These are phyloP conservation scores for Netelia inedita DNA, from an alignment of 2,888 invertebrate genomes.

Conservation along the genomic window DNA sequence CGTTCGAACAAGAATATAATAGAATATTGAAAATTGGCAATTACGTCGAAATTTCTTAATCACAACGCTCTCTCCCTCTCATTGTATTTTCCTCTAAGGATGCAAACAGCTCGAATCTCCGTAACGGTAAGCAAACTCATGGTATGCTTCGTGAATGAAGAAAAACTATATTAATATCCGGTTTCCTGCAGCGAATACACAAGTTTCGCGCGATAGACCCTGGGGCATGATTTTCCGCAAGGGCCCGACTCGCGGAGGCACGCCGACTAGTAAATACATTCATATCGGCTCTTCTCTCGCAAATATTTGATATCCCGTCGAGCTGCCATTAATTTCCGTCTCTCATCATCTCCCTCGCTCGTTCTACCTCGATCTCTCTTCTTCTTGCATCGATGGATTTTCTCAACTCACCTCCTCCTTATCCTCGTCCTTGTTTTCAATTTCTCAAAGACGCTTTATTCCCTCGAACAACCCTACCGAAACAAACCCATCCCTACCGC, in stretches of 20 bases:
- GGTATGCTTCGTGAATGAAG: neutral
- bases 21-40: too few species aligned
- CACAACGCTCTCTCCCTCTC: neutral
- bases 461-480: conserved; percentile 11
- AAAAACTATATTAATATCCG: conserved; percentile 29
- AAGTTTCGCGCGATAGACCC: conserved; percentile 11
- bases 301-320: conserved; percentile 77
- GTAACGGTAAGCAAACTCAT: neutral
- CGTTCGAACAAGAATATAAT: too few species aligned
- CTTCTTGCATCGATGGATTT: conserved; percentile 25
- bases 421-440: conserved; percentile 73
- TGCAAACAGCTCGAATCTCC: conserved; percentile 16
- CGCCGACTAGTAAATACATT: conserved; percentile 55
- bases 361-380: conserved; percentile 4
- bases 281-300: conserved; percentile 68
- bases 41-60: too few species aligned
- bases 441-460: conserved; percentile 73
- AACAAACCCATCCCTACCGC: conserved; percentile 28
- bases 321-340: conserved; percentile 77
- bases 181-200: conserved; percentile 17
- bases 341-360: conserved; percentile 5
- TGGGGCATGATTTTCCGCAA: conserved; percentile 42
- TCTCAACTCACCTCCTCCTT: conserved; percentile 3
- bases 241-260: neutral
- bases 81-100: conserved; percentile 9